Evolutionary conservation across 2,888 invertebrate species (phyloP).

Genomic region (Urechis unicinctus): DNA sequence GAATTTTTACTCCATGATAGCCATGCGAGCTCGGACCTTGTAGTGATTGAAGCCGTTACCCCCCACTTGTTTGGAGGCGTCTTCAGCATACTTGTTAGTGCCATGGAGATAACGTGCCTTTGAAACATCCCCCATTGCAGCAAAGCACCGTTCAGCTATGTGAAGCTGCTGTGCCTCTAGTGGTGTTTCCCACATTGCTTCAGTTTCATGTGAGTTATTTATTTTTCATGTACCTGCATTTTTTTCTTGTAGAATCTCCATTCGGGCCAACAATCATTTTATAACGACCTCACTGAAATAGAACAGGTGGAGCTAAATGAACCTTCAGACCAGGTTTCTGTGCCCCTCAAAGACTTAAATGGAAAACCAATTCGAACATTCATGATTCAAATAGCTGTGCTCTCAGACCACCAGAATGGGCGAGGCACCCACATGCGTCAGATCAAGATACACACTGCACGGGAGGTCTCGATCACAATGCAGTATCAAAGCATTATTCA

Average conservation of each 20-base stretch:
- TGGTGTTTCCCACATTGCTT: conserved; percentile 93
- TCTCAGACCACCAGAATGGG: conserved; percentile 98
- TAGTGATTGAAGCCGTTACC: conserved; percentile 60
- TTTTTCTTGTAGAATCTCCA: conserved; percentile 34
- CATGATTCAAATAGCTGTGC: conserved; percentile 55
- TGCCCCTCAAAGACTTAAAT: conserved; percentile 77
- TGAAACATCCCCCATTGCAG: conserved; percentile 85
- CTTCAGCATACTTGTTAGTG: conserved; percentile 50
- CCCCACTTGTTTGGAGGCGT: conserved; percentile 49
- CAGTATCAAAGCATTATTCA: no score
- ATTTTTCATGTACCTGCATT: no score
- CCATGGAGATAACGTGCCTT: conserved; percentile 60
- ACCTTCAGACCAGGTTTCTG: conserved; percentile 93
- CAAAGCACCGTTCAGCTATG: conserved; percentile 77
- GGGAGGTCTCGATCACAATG: no score
- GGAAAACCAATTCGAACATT: conserved; percentile 84
- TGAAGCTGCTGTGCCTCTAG: conserved; percentile 64
- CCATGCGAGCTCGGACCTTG: conserved; percentile 78
- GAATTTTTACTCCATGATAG: conserved; percentile 79
- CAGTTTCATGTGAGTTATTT: no score
- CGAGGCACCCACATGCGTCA: conserved; percentile 96
- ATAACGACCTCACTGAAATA: conserved; percentile 90
- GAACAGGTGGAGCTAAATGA: conserved; percentile 89
- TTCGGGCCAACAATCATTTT: conserved; percentile 86
- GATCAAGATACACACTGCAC: conserved; percentile 93